Base-by-base conservation (phyloP, 2,113 vertebrate species). In the Clarias gariepinus region DNA sequence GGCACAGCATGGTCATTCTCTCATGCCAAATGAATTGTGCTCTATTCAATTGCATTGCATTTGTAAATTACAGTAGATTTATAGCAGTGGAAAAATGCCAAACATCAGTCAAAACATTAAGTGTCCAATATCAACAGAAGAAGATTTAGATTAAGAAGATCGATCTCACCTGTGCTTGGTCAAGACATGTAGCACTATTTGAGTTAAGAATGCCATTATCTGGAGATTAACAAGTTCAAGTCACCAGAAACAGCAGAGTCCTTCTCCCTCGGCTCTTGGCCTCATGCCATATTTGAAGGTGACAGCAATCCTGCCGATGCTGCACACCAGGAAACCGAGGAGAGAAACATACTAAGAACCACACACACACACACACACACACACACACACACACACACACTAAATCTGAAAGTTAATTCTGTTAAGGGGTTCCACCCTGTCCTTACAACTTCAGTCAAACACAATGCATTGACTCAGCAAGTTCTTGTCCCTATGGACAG, bases 401-500 rank as follows among this genome's bases (percentile, higher is more conserved):
- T 28, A 90, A 93, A 93, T 93, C 89, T 94, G 92, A 94, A 94
- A 94, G 94, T 95, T 93, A 93, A 89, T 91, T 90, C 92, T 93
- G 91, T 91, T 93, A 90, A 93, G 94, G 92, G 93, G 92, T 92
- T 93, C 93, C 92, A 91, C 91, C 90, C 92, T 83, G 92, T 94
- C 95, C 93, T 96, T 91, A 92, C 93, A 96, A 95, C 95, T 96
- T 95, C 94, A 94, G 95, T 94, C 95, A 94, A 87, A 93, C 94
- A 92, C 91, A 96, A 96, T 94, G 95, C 93, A 95, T 97, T 98
- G 96, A 98, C 96, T 98, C 97, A 98, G 97, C 97, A 98, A 92
- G 97, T 97, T 96, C 94, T 91, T 94, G 95, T 91, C 91, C 95
- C 92, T 92, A 91, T 92, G 94, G 94, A 95, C 96, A 94, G 94